Percentiles rank a stretch among this genome's conserved stretches.
phyloP scores from a whole-genome alignment of 2,113 vertebrate genomes.

The Epinephelus fuscoguttatus region DNA sequence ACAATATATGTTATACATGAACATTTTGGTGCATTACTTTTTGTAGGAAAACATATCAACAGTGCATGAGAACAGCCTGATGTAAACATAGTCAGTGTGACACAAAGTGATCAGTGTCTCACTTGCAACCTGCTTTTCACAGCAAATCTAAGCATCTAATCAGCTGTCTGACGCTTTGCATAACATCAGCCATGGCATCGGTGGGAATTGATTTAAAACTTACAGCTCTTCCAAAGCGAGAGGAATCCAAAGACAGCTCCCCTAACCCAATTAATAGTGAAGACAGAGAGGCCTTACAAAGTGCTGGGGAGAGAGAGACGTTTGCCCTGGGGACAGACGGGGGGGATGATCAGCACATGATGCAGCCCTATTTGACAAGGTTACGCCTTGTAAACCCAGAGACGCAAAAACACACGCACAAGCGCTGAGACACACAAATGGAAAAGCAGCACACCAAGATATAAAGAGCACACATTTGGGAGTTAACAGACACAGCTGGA shows the following conservation, averaged over 20 bases:
- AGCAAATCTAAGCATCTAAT: neutral
- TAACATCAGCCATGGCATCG: neutral
- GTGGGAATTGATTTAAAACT: conserved; percentile 12
- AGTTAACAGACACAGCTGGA: conserved; percentile 38
- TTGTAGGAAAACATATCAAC: no score
- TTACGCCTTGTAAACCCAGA: conserved; percentile 56
- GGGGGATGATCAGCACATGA: conserved; percentile 80
- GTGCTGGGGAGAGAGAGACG: conserved; percentile 16
- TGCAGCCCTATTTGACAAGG: conserved; percentile 69
- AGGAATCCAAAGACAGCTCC: conserved; percentile 32
- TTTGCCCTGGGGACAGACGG: conserved; percentile 56
- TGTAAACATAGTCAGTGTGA: no score
- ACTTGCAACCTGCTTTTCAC: neutral
- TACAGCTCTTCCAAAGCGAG: neutral
- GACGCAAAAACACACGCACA: conserved; percentile 21
- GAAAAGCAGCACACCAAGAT: conserved; percentile 7
- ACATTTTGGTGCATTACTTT: no score
- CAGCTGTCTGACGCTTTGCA: neutral
- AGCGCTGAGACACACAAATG: conserved; percentile 16
- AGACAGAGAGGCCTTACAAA: conserved; percentile 68
- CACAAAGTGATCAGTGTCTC: neutral
- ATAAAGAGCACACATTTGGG: conserved; percentile 19
- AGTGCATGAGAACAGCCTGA: no score
- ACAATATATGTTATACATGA: no score
- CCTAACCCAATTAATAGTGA: conserved; percentile 48